These are phyloP conservation scores for Podilymbus podiceps DNA, from an alignment of 2,113 vertebrate genomes.

Conservation along the genomic window DNA sequence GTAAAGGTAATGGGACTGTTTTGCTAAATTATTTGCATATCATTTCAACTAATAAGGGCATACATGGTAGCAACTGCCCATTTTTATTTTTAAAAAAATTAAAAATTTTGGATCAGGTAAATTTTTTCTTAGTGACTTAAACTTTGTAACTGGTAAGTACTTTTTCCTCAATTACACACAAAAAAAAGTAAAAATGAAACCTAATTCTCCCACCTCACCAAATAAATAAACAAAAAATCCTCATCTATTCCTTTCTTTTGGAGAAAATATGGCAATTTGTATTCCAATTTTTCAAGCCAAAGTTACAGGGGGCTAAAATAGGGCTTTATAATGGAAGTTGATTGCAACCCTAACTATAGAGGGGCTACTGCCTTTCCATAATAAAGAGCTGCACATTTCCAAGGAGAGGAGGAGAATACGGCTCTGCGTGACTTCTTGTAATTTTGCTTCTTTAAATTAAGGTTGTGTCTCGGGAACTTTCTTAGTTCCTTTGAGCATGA, in stretches of 20 bases:
- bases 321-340: constrained; percentile 56
- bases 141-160: background rate
- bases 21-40: background rate
- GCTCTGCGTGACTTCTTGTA: constrained; percentile 28
- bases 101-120: background rate
- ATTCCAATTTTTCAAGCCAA: constrained; percentile 43
- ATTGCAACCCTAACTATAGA: constrained; percentile 52
- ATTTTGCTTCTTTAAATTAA: constrained; percentile 53
- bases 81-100: background rate
- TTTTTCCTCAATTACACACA: background rate
- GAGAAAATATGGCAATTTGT: constrained; percentile 55
- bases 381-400: constrained; percentile 35
- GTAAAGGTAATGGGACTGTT: background rate
- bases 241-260: constrained; percentile 20
- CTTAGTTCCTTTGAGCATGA: background rate
- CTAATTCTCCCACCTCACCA: background rate
- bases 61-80: background rate
- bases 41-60: background rate
- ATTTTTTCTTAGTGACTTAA: background rate
- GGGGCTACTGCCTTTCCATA: constrained; percentile 39
- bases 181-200: background rate
- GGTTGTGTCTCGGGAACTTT: constrained; percentile 19
- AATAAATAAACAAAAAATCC: constrained; percentile 31
- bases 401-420: constrained; percentile 42
- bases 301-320: constrained; percentile 52